phyloP scores from a whole-genome alignment of 2,888 invertebrate genomes.

The Ypsolopha sequella region DNA sequence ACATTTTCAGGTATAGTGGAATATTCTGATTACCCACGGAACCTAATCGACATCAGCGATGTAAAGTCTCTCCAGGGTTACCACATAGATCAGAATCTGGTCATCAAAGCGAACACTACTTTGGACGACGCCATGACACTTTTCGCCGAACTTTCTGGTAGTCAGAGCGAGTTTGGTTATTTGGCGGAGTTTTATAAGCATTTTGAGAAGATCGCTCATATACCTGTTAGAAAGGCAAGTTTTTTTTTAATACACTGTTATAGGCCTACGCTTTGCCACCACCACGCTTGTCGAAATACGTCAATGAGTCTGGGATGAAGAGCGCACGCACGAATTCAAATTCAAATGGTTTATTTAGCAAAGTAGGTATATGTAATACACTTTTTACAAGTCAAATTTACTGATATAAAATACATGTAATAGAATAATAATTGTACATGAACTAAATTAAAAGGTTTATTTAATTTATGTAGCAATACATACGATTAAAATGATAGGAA shows the following conservation, averaged over 20 bases:
- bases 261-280: too few relatives aligned
- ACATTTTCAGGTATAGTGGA: slow-evolving; percentile 37
- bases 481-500: too few relatives aligned
- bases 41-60: slow-evolving; percentile 46
- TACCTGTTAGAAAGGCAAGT: slow-evolving; percentile 73
- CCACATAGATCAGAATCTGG: slow-evolving; percentile 40
- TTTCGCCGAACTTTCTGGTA: slow-evolving; percentile 40
- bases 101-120: slow-evolving; percentile 71
- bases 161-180: slow-evolving; percentile 59
- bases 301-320: too few relatives aligned
- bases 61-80: slow-evolving; percentile 35
- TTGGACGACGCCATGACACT: slow-evolving; percentile 66
- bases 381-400: too few relatives aligned
- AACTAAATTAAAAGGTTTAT: too few relatives aligned
- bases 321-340: too few relatives aligned
- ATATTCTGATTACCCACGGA: slow-evolving; percentile 32
- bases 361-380: too few relatives aligned
- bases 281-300: too few relatives aligned
- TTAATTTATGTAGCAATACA: too few relatives aligned
- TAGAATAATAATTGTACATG: too few relatives aligned
- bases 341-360: too few relatives aligned
- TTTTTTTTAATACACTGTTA: neutral
- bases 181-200: slow-evolving; percentile 67
- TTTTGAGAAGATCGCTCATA: slow-evolving; percentile 72
- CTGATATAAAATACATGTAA: too few relatives aligned